Percentiles rank a stretch among this genome's conserved stretches.
These are phyloP conservation scores for Capreolus pygargus DNA, from an alignment of 2,113 vertebrate genomes.

Conservation along the genomic window DNA sequence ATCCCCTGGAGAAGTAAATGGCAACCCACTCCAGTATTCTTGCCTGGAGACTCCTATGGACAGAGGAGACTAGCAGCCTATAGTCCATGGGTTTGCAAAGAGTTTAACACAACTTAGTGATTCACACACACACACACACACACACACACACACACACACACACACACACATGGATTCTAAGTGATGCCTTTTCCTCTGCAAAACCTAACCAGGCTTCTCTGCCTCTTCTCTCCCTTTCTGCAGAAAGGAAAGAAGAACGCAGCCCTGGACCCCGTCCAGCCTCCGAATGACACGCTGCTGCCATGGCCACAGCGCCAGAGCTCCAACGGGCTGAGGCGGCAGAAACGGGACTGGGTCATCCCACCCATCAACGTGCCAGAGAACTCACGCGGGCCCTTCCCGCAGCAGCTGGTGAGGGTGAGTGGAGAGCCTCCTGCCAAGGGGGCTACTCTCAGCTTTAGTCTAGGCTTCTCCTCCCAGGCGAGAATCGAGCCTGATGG, in stretches of 20 bases:
- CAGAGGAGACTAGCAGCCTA: background rate
- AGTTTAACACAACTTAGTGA: background rate
- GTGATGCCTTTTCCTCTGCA: background rate
- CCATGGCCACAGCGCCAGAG: conserved; percentile 80
- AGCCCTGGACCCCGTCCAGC: conserved; percentile 73
- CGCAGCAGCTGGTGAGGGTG: conserved; percentile 96
- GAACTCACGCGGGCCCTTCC: conserved; percentile 95
- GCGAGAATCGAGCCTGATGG: accelerated
- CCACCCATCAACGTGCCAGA: conserved; percentile 97
- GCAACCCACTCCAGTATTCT: background rate
- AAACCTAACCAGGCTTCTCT: conserved; percentile 3
- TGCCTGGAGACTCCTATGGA: background rate
- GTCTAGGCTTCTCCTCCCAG: background rate
- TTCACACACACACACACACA: background rate
- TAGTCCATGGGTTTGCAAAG: background rate
- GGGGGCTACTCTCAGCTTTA: background rate
- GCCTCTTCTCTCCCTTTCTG: conserved; percentile 8
- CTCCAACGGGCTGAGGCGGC: conserved; percentile 85
- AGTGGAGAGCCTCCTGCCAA: conserved; percentile 70
- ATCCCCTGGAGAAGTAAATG: background rate
- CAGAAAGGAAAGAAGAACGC: conserved; percentile 71
- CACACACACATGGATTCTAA: background rate
- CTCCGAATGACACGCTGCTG: conserved; percentile 82
- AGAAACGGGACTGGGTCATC: conserved; percentile 98
- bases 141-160: background rate